These are phyloP conservation scores for Callopanchax toddi DNA, from an alignment of 2,113 vertebrate species.

Conservation along the genomic window DNA sequence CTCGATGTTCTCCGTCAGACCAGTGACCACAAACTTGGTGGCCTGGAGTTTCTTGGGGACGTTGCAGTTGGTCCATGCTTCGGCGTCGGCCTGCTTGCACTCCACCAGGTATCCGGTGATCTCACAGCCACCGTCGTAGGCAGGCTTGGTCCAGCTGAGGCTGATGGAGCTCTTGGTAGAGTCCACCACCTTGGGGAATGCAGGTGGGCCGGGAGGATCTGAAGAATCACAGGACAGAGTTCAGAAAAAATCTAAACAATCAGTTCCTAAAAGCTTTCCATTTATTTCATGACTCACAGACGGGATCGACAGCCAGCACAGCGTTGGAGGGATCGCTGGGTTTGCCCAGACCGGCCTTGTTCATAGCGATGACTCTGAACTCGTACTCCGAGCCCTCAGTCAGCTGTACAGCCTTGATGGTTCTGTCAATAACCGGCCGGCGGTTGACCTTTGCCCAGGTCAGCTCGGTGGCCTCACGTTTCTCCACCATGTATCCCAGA, in stretches of 20 bases:
- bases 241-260: background rate
- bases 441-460: conserved; percentile 96
- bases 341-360: conserved; percentile 96
- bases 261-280: background rate
- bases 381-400: conserved; percentile 96
- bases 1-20: conserved; percentile 87
- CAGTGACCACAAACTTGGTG: conserved; percentile 88
- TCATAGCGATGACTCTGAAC: conserved; percentile 93
- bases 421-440: conserved; percentile 94
- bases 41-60: conserved; percentile 91
- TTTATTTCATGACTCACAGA: conserved; percentile 84
- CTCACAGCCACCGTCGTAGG: conserved; percentile 96
- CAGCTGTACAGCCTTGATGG: conserved; percentile 90
- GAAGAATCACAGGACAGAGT: conserved; percentile 7
- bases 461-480: conserved; percentile 91
- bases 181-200: conserved; percentile 95
- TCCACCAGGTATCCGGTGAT: conserved; percentile 97
- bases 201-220: conserved; percentile 98
- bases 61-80: conserved; percentile 94
- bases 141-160: conserved; percentile 95
- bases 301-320: conserved; percentile 89
- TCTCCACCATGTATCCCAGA: conserved; percentile 95
- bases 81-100: conserved; percentile 86
- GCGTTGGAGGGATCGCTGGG: conserved; percentile 92
- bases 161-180: conserved; percentile 90